Base-by-base conservation (phyloP, 2,888 invertebrate genomes). In the Tachina lurida region DNA sequence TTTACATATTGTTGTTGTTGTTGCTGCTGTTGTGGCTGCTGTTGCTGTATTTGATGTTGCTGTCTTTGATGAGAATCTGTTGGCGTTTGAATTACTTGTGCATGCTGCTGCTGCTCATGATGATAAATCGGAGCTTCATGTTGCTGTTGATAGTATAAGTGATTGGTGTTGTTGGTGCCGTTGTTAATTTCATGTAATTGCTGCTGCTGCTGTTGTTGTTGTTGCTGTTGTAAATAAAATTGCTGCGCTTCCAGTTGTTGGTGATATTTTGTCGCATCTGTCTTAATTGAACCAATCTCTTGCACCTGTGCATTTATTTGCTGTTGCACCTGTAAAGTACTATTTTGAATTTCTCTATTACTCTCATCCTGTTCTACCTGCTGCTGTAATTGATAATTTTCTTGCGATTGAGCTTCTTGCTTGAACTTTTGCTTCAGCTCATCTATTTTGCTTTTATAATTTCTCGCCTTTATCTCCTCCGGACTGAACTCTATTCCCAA, bases 401-500 rank as follows among this genome's bases (percentile, higher is more conserved):
- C 63, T 49, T 54, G 58, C 0, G 58, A 7, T 63, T 31, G 31
- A 60, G 15, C 10, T 62, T 74, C 67, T 31, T 63, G 76, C 22
- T 9, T 47, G 56, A 19, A 47, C 39, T 71, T 49, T 19, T 73
- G 67, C 49, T 77, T 87, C 9, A 75, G 60, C 45, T 87, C 86
- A 12, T 86, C 83, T 58, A 90, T 76, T 31, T 88, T 52, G 10
- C 73, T 84, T 45, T 87, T 87, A 88, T 89, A 93, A 62, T 90
- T 91, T 74, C 90, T 89, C 2, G 91, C 90, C 41, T 91, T 88
- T 52, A 93, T 88, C 83, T 93, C 93, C 81, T 93, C 93, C 0
- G 93, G 92, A 84, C 93, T 92, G 71, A 90, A 92, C 85, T 93
- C 93, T 3, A 89, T 87, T 12, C 90, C 91, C 4, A 90, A 89